Base-by-base conservation (phyloP, 2,797 vertebrate species). In the Myiothlypis coronata region DNA sequence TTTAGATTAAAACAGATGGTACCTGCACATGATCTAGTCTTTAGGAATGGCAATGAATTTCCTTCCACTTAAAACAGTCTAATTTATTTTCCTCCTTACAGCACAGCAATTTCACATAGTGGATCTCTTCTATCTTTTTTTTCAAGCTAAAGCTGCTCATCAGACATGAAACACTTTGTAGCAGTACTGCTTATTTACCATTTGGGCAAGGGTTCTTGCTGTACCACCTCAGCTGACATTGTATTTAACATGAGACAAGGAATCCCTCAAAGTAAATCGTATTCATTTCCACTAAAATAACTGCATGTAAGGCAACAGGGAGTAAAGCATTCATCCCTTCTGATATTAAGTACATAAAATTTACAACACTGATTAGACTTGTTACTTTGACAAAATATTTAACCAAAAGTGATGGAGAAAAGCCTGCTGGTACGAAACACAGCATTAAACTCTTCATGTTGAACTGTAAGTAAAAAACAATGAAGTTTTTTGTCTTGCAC, bases 91-190 rank as follows among this genome's bases (percentile, higher is more conserved):
- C 28, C 49, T 88, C 23, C 41, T 63, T 56, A 24, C 8, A 59
- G 49, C 47, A 79, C 16, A 74, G 37, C 22, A 47, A 43, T 65
- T 82, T 84, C 70, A 79, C 44, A 56, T 8, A 49, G 47, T 15
- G 56, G 47, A 64, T 67, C 32, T 74, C 10, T 68, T 75, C 35
- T 46, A 72, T n/a, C 50, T 71, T 83, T n/a, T 32, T 63, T 63
- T 34, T 34, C 22, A 85, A 64, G 34, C 64, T 76, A 79, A 76
- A 82, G 43, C 39, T 84, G 13, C 21, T 64, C 41, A 60, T 82
- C 17, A 69, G 47, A 72, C 3, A 28, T 0, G 0, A 28, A 32
- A 65, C 30, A 16, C 0, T 71, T 22, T n/a, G 55, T 15, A 41
- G 74, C 32, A 61, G 13, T 32, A 55, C 12, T 22, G 9, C 50